phyloP scores from a whole-genome alignment of 2,113 vertebrate genomes.

The Isichthys henryi region DNA sequence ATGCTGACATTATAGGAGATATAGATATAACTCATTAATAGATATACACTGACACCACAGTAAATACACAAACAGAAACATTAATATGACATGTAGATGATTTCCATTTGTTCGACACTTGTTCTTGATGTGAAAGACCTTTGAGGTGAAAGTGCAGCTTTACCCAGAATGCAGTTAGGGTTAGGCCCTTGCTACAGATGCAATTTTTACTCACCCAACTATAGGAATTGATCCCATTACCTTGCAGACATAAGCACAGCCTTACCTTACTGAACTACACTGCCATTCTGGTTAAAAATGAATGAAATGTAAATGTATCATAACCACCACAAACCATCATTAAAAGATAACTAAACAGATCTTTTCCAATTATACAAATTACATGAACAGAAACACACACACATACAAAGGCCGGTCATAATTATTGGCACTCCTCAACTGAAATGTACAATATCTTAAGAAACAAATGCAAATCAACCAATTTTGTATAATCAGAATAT shows the following conservation, averaged over 20 bases:
- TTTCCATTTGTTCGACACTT: too few relatives aligned
- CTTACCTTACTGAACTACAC: not conserved
- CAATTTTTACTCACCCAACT: not conserved
- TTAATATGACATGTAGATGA: too few relatives aligned
- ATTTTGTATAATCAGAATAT: not conserved
- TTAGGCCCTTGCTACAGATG: not conserved
- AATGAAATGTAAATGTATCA: not conserved
- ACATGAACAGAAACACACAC: not conserved
- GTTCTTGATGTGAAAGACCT: not conserved
- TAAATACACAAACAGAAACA: too few relatives aligned
- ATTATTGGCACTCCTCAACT: not conserved
- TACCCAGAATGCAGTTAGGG: not conserved
- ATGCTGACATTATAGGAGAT: not conserved
- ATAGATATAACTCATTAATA: not conserved
- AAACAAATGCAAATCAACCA: not conserved
- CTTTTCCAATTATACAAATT: not conserved
- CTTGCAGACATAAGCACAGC: not conserved
- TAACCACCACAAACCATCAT: too few relatives aligned
- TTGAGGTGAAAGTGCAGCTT: not conserved
- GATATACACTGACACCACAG: too few relatives aligned
- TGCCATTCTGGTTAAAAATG: not conserved
- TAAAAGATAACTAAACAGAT: not conserved
- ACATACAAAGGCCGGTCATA: not conserved
- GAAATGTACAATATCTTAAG: not conserved
- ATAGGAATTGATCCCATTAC: not conserved